Evolutionary conservation across 1,140 invertebrate species (phyloP), one percentile per base, ranked within the genome.

Genomic region (Rhagoletis zephyria): DNA sequence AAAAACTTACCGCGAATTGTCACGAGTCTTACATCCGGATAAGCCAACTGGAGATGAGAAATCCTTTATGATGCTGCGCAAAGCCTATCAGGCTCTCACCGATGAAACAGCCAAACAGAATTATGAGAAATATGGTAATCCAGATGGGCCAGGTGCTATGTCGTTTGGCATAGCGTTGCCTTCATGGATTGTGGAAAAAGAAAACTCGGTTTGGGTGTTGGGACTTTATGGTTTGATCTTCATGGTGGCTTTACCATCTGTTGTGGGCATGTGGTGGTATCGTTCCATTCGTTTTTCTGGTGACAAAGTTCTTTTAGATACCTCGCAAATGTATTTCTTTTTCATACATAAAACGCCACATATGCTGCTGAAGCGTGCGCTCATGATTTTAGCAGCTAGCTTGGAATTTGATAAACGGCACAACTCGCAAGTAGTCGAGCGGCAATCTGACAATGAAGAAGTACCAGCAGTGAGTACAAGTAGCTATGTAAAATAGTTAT

Each of bases 121-220:
- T 94, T 99, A 98, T 97, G 97, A 99, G 92, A 97, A 98, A 93
- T 99, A 99, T 95, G 99, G 99, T 61, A 99, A 99, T 95, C 99
- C 99, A 14, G 99, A 99, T 95, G 99, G 99, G 5, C 99, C 99
- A 56, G 98, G 98, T 89, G 98, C 98, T 40, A 99, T 98, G 95
- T 98, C 97, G 90, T 99, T 99, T 95, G 99, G 99, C 89, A 99
- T 99, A 93, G 99, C 99, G 65, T 94, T 99, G 67, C 99, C 99
- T 30, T 99, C 98, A 86, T 99, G 99, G 99, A 99, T 99, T 93
- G 98, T 99, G n/a, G 98, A 99, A 92, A 98, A 99, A 93, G 97
- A 99, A 94, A 99, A 99, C 93, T 99, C 98, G 89, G 95, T 99
- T 60, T 99, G 98, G 97, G 98, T 99, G 9, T 94, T 99, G 63